Base-by-base conservation (phyloP, 1,140 invertebrate genomes). In the Brachionus sp. region DNA sequence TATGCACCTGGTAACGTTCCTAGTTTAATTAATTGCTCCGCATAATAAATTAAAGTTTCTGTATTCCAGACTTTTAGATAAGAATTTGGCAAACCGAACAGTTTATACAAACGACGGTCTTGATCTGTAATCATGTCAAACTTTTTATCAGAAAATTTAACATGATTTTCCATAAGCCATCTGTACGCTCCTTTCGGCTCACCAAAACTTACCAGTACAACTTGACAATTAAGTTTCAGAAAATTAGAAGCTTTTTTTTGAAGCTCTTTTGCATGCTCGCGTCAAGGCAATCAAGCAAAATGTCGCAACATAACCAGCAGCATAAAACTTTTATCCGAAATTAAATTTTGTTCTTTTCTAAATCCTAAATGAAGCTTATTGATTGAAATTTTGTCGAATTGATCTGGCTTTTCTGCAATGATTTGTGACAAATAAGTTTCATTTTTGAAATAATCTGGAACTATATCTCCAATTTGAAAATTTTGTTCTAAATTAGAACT, bases 231-330 rank as follows among this genome's bases (percentile, higher is more conserved):
- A 5, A 57, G 23, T 12, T 62, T 62, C 3, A 29, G 25, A 25
- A 80, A 80, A 29, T 80, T 7, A 2, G 16, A 25, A 25, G 62
- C 50, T 39, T 62, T 80, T 44, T 42, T 42, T 33, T 62, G 50
- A 12, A 80, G 23, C 25, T 57, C 50, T 66, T 62, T 80, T 0
- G 57, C 77, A 80, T 80, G 77, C 2, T 80, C 77, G n/a, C 77
- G 77, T 80, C 77, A 80, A 80, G 77, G 77, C 37, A 80, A 80
- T 80, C 77, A 80, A 16, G 77, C 77, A 62, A 80, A 80, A 44
- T 80, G 77, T 4, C 77, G 50, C 13, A 80, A 29, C 77, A 80
- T 80, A 5, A 80, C 77, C 25, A 80, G 9, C 10, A 62, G 3
- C n/a, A 80, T 12, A 62, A 23, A 80, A 44, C 46, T 80, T 57